phyloP scores from a whole-genome alignment of 2,113 vertebrate genomes.

The Neolamprologus fasciatus region DNA sequence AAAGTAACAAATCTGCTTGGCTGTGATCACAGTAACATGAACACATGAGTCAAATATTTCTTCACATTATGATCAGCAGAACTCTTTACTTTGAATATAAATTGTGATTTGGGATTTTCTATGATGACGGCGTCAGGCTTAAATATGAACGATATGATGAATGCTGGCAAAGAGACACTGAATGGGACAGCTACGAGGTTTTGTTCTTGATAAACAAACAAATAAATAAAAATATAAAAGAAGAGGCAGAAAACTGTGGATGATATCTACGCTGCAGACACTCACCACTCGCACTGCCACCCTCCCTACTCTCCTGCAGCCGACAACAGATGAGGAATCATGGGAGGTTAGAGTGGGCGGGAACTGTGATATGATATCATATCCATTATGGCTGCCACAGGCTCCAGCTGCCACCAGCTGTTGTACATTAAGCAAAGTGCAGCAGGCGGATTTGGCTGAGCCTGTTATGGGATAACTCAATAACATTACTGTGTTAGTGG shows the following conservation, averaged over 20 bases:
- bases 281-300: not conserved
- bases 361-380: slow-evolving; percentile 23
- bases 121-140: fast-evolving
- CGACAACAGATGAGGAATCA: slow-evolving; percentile 17
- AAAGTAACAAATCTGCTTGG: not conserved
- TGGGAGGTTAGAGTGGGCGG: slow-evolving; percentile 31
- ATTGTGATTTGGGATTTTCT: not conserved
- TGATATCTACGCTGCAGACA: not conserved
- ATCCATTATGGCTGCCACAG: slow-evolving; percentile 47
- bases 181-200: fast-evolving
- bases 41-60: not conserved
- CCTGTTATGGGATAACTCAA: slow-evolving; percentile 69
- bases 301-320: not conserved
- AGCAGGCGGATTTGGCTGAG: slow-evolving; percentile 64
- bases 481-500: slow-evolving; percentile 57
- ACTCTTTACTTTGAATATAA: not conserved
- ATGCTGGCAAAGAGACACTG: not conserved
- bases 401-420: slow-evolving; percentile 62
- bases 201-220: not conserved
- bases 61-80: not conserved
- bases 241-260: not conserved
- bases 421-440: slow-evolving; percentile 71
- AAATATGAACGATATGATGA: not conserved
- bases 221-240: fast-evolving
- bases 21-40: not conserved